These are phyloP conservation scores for Holacanthella duospinosa DNA, from an alignment of 2,888 invertebrate genomes.

Conservation along the genomic window DNA sequence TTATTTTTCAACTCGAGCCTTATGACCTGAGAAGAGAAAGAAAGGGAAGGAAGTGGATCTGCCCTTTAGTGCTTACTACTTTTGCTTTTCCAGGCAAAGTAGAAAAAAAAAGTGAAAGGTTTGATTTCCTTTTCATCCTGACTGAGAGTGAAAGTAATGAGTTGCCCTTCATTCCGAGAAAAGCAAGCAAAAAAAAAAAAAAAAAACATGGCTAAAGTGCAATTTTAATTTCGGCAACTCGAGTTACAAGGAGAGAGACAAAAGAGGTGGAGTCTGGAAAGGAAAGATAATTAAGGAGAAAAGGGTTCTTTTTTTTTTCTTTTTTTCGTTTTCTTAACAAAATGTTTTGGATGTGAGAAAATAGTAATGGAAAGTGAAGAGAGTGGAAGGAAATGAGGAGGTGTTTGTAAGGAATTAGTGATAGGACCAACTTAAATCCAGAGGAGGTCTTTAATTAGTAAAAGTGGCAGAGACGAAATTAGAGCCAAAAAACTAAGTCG, in stretches of 20 bases:
- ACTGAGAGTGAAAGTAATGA: too few relatives aligned
- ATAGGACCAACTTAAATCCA: background rate
- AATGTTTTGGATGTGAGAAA: background rate
- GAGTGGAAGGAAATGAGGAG: background rate
- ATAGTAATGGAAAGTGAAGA: background rate
- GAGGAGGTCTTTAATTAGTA: background rate
- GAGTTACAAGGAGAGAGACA: background rate
- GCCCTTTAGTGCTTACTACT: too few relatives aligned
- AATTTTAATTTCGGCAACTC: background rate
- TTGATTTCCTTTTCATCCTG: too few relatives aligned
- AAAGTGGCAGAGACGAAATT: background rate
- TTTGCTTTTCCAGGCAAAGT: too few relatives aligned
- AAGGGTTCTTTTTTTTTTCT: background rate
- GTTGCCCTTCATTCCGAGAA: background rate
- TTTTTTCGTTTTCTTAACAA: background rate
- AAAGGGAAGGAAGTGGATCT: too few relatives aligned
- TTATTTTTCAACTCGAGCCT: too few relatives aligned
- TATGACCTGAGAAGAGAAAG: too few relatives aligned
- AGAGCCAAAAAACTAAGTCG: background rate
- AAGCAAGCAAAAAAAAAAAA: background rate
- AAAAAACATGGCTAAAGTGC: background rate
- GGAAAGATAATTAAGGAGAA: background rate
- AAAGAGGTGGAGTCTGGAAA: background rate
- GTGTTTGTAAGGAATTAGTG: background rate
- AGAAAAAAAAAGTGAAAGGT: too few relatives aligned